Base-by-base conservation (phyloP, 1,140 invertebrate species). In the Zaprionus africanus region DNA sequence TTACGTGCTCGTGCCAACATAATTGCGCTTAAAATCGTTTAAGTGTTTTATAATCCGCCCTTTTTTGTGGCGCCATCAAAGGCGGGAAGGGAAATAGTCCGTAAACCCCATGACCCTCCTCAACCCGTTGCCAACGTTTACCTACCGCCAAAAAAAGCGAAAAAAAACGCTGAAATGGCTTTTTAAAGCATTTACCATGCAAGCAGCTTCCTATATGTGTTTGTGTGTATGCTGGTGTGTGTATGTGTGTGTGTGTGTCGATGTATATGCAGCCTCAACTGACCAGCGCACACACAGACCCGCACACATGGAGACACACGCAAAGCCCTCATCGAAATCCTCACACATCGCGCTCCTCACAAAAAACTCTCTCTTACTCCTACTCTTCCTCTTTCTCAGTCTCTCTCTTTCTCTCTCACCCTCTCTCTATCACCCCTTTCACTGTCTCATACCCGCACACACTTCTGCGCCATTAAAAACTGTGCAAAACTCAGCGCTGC, bases 11-110 rank as follows among this genome's bases (percentile, higher is more conserved):
- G 67, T 69, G 82, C 70, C 82, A 82, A 79, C 86, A 90, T 85
- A 90, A 90, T 90, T 90, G 86, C 86, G 85, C 82, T 90, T 90
- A 82, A 90, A 90, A 90, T 82, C 86, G 86, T 73, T 90, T 85
- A 90, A 90, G 85, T 90, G 85, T 90, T 90, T 90, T 90, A 90
- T 90, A 90, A 90, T 90, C 82, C 86, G 63, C 53, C 81, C 62
- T 61, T 78, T 43, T 68, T 80, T 82, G 83, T 82, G 83, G 79
- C 61, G 70, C 49, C 69, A 83, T 88, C 79, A 83, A 87, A 66
- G 83, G 65, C 38, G 63, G 13, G 26, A 24, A 12, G 41, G 41
- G 41, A 17, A 17, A 17, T 46, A 17, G 6, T 46, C n/a, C 41
- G 41, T 17, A 65, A 63, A 76, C 7, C 19, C 15, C 9, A 34